Conservation (phyloP, 2,797 vertebrate genomes). For the Crocidura indochinensis region DNA sequence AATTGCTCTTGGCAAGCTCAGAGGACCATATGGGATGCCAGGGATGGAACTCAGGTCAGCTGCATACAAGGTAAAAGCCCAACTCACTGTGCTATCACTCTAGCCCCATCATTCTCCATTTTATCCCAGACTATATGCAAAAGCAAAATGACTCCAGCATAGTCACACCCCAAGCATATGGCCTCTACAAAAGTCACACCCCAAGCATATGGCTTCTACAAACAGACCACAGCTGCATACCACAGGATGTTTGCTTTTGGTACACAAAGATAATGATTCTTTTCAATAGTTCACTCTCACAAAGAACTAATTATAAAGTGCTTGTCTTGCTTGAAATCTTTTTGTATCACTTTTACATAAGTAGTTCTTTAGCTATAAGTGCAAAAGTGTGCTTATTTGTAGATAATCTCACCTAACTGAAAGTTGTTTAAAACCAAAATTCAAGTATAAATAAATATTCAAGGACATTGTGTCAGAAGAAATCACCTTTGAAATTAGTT, state of each 20-base stretch:
- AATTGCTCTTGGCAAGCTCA: no score
- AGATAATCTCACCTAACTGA: conserved; percentile 35
- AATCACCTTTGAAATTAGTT: no score
- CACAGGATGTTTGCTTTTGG: conserved; percentile 57
- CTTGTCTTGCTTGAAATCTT: no score
- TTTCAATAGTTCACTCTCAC: conserved; percentile 69
- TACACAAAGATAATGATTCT: conserved; percentile 64
- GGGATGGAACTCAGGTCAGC: no score
- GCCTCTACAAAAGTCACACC: no score
- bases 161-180: conserved; percentile 65
- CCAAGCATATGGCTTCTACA: no score
- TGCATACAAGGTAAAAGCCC: no score
- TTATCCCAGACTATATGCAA: conserved; percentile 21
- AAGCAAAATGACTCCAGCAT: conserved; percentile 56
- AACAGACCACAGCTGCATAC: conserved; percentile 69
- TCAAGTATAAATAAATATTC: no score
- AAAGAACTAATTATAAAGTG: conserved; percentile 16
- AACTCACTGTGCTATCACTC: no score
- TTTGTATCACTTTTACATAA: background rate
- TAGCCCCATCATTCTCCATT: no score
- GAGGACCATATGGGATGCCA: no score
- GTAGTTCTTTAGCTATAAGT: conserved; percentile 49
- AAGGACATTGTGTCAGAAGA: no score
- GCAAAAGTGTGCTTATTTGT: conserved; percentile 52
- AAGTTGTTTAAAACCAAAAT: background rate